A percentile compares a stretch with the other conserved stretches of the same genome.
Evolutionary conservation across 2,113 vertebrate genomes (phyloP).

Genomic region (Chlamydotis undulata): DNA sequence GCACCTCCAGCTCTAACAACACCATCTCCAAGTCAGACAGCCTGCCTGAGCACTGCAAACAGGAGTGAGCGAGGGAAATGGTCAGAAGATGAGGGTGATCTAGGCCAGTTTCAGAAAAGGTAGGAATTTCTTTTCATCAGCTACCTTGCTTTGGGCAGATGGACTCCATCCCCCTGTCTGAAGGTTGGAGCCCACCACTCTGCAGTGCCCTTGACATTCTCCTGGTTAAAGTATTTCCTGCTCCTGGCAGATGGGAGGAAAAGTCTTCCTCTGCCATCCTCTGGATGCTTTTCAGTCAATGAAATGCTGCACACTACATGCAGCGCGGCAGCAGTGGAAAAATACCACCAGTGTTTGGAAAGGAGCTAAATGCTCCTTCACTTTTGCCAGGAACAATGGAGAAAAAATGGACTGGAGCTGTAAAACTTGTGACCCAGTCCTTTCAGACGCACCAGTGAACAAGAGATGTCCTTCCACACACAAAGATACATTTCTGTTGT

Average conservation of each 20-base stretch:
- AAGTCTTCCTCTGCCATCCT: not conserved
- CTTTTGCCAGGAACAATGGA: not conserved
- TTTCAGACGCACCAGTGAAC: not conserved
- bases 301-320: not conserved
- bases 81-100: not conserved
- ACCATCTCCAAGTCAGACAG: not conserved
- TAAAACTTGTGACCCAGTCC: not conserved
- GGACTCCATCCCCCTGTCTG: rapidly evolving
- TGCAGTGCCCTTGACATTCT: not conserved
- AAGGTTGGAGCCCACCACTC: not conserved
- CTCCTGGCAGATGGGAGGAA: not conserved
- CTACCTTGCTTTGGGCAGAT: not conserved
- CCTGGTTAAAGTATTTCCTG: not conserved
- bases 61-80: not conserved
- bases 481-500: not conserved
- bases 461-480: not conserved
- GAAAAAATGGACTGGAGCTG: not conserved
- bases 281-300: not conserved
- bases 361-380: not conserved
- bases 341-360: constrained; percentile 2
- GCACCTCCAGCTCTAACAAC: not conserved
- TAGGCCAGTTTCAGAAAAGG: not conserved
- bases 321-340: not conserved
- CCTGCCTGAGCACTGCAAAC: not conserved
- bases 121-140: not conserved